Percentiles rank a stretch among this genome's conserved stretches.
phyloP scores from a whole-genome alignment of 2,797 vertebrate species.

The Manis crassicaudata region DNA sequence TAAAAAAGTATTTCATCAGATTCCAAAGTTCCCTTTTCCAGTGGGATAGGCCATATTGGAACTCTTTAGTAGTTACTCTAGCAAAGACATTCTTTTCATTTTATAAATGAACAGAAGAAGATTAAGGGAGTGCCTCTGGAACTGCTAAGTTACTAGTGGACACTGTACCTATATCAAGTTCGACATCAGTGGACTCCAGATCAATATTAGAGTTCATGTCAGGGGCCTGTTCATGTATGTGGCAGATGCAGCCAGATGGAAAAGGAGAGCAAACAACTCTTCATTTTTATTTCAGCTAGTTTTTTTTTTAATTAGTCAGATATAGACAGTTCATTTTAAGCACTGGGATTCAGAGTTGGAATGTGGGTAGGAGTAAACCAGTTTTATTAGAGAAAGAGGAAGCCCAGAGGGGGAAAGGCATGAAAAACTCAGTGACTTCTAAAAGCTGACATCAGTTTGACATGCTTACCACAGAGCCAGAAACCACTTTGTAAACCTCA shows the following conservation, averaged over 20 bases:
- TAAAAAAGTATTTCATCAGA: constrained; percentile 55
- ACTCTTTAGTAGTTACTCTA: constrained; percentile 54
- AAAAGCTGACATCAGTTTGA: constrained; percentile 34
- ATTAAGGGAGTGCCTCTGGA: neutral
- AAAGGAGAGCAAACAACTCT: constrained; percentile 52
- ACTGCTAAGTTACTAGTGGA: neutral
- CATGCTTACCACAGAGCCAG: neutral
- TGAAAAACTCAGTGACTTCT: constrained; percentile 49
- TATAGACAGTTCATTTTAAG: constrained; percentile 62
- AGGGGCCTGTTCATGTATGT: neutral
- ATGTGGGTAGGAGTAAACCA: constrained; percentile 50
- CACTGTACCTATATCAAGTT: constrained; percentile 38
- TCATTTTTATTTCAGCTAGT: constrained; percentile 42
- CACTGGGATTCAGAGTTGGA: constrained; percentile 34
- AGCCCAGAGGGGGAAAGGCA: constrained; percentile 26
- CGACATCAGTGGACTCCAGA: constrained; percentile 55
- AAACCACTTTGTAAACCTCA: constrained; percentile 58
- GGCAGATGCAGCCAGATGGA: constrained; percentile 21
- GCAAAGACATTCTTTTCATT: constrained; percentile 64
- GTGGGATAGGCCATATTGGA: neutral
- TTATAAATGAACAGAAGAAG: constrained; percentile 65
- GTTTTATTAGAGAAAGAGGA: constrained; percentile 67
- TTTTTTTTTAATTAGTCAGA: neutral
- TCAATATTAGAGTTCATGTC: constrained; percentile 58
- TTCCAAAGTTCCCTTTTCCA: neutral